Conservation (phyloP, 53 echinoderm and acorn worm species). For the Stichopus horrens region DNA sequence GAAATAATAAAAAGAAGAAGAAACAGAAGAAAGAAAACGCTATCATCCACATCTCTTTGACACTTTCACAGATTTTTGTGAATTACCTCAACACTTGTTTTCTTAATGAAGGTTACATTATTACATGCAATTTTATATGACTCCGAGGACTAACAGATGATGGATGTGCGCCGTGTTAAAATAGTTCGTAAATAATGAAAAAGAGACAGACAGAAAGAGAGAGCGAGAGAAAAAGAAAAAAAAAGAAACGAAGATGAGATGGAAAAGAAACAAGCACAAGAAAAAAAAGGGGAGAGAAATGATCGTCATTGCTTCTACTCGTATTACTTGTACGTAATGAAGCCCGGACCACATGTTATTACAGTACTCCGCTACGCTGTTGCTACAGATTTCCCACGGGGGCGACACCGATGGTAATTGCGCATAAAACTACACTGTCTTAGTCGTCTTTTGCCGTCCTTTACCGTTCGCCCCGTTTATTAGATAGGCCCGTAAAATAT, state of each 20-base stretch:
- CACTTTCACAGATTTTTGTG: background rate
- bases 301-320: conserved; percentile 23
- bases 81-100: background rate
- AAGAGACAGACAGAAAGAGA: background rate
- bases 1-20: too few species aligned
- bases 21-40: too few species aligned
- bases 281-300: background rate
- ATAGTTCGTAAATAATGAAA: conserved; percentile 30
- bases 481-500: conserved; percentile 43
- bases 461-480: conserved; percentile 35
- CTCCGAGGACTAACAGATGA: conserved; percentile 22
- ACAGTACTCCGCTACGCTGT: conserved; percentile 28
- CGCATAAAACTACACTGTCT: conserved; percentile 36
- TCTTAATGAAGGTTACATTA: conserved; percentile 35
- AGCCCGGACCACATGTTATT: conserved; percentile 39
- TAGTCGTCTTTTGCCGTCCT: conserved; percentile 8
- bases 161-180: conserved; percentile 38
- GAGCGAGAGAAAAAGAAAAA: too few species aligned
- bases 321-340: conserved; percentile 23
- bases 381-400: conserved; percentile 41
- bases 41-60: background rate
- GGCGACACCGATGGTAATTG: conserved; percentile 36
- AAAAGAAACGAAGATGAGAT: too few species aligned
- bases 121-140: conserved; percentile 44
- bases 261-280: too few species aligned